A percentile compares a stretch with the other conserved stretches of the same genome.
Conservation (phyloP, 35 echinoderm and acorn worm genomes). For the Heliocidaris erythrogramma region DNA sequence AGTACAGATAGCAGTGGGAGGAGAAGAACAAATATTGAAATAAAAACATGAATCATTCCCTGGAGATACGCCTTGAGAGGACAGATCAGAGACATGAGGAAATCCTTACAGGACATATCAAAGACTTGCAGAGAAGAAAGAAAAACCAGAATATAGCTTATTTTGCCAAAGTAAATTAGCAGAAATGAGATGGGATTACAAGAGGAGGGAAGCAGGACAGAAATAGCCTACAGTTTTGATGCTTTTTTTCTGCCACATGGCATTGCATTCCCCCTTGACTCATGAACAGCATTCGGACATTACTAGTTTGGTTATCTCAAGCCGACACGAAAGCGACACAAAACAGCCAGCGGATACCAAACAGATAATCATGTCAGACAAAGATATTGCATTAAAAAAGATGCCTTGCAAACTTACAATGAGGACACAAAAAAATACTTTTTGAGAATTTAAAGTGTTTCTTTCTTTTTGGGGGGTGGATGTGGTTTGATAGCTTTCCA, state of each 20-base stretch:
- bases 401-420: too few species aligned
- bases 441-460: too few species aligned
- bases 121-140: neutral
- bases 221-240: neutral
- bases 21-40: neutral
- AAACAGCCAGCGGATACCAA: too few species aligned
- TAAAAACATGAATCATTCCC: neutral
- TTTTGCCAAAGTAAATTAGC: neutral
- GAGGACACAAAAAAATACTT: too few species aligned
- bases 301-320: neutral
- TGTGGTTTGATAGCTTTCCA: too few species aligned
- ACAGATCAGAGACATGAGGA: neutral
- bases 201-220: neutral
- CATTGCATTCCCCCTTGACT: neutral
- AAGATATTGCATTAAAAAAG: too few species aligned
- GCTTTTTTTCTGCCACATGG: neutral
- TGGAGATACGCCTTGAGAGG: neutral
- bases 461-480: too few species aligned
- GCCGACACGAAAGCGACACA: neutral
- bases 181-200: neutral
- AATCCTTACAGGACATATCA: neutral
- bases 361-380: too few species aligned
- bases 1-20: neutral
- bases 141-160: neutral
- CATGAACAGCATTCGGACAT: neutral